phyloP scores from a whole-genome alignment of 1,140 invertebrate species.

The Papilio dardanus region DNA sequence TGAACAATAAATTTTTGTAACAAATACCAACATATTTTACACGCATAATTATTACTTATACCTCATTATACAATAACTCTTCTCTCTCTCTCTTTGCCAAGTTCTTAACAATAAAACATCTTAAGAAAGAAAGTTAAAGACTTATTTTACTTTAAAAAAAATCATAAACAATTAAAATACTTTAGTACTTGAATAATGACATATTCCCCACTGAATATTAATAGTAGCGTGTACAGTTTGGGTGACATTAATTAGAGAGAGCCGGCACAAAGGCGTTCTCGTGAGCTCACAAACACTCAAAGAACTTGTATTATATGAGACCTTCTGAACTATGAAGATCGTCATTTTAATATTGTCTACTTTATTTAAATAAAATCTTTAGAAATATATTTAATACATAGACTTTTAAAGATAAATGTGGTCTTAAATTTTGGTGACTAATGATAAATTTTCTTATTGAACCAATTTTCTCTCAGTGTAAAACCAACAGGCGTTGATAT shows the following conservation, averaged over 20 bases:
- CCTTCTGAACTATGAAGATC: background rate
- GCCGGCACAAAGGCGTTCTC: slow-evolving; percentile 14
- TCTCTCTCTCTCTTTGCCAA: too few relatives aligned
- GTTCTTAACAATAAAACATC: too few relatives aligned
- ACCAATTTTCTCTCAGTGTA: too few relatives aligned
- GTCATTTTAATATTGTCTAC: slow-evolving; percentile 2
- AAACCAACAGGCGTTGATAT: too few relatives aligned
- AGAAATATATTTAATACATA: background rate
- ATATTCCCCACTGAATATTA: slow-evolving; percentile 2
- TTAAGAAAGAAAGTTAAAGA: too few relatives aligned
- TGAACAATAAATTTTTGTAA: background rate
- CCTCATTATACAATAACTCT: too few relatives aligned
- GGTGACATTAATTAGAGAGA: slow-evolving; percentile 19
- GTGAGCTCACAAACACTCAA: slow-evolving; percentile 25
- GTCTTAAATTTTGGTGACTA: too few relatives aligned
- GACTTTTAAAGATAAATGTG: background rate
- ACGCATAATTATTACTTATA: too few relatives aligned
- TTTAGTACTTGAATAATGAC: slow-evolving; percentile 7
- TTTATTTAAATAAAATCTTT: background rate
- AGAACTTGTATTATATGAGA: slow-evolving; percentile 22
- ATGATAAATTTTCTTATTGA: too few relatives aligned
- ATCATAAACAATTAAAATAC: background rate
- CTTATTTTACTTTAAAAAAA: background rate
- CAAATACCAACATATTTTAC: too few relatives aligned
- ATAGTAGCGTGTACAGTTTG: slow-evolving; percentile 6